phyloP scores from a whole-genome alignment of 2,113 vertebrate species.

The Geococcyx californianus region DNA sequence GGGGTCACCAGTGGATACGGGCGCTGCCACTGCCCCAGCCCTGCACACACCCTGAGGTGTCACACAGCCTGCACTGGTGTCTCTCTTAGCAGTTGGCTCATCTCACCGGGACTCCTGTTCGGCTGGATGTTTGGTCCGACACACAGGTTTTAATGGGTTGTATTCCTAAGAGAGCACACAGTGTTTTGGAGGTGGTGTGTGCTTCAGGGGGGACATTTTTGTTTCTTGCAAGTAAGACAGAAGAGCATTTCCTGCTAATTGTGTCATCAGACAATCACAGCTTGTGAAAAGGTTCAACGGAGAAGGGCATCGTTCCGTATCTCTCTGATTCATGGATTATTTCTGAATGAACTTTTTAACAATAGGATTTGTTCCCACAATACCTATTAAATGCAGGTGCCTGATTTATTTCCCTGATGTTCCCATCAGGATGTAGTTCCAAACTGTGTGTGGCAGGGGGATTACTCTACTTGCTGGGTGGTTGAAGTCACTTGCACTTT shows the following conservation, averaged over 20 bases:
- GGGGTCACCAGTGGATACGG: background rate
- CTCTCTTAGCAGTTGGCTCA: background rate
- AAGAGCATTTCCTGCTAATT: background rate
- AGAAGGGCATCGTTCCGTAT: background rate
- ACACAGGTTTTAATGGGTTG: background rate
- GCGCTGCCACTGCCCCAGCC: background rate
- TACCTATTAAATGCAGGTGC: background rate
- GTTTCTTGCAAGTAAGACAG: background rate
- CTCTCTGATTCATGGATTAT: background rate
- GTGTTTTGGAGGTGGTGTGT: background rate
- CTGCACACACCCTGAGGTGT: background rate
- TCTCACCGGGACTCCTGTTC: too few relatives aligned
- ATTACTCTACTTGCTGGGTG: background rate
- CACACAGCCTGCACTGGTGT: background rate
- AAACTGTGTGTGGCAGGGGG: background rate
- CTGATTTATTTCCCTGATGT: background rate
- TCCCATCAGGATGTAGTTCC: background rate
- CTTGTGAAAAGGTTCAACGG: background rate
- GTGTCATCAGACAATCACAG: background rate
- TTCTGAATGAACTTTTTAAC: background rate
- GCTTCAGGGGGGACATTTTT: background rate
- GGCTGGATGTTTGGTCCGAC: background rate
- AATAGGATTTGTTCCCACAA: background rate
- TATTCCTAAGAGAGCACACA: background rate
- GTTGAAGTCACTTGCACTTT: background rate